phyloP scores from a whole-genome alignment of 1,140 invertebrate species.

The Eriosoma lanigerum region DNA sequence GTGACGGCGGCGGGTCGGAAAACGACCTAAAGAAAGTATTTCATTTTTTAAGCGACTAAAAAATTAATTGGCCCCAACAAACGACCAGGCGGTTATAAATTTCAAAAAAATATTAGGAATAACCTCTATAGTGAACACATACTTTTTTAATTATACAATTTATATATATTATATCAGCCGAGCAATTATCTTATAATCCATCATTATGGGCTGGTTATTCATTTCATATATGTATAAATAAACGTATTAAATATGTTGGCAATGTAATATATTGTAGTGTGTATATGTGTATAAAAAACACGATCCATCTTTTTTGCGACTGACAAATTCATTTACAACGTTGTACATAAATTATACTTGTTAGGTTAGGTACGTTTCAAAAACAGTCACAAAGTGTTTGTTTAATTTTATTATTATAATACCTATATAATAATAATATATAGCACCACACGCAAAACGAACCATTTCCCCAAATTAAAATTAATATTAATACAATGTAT shows the following conservation, averaged over 20 bases:
- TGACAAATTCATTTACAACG: slow-evolving; percentile 31
- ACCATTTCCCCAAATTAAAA: too few species aligned
- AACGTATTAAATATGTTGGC: neutral
- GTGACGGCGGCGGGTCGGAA: neutral
- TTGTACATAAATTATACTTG: slow-evolving; percentile 26
- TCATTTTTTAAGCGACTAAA: neutral
- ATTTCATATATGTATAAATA: neutral
- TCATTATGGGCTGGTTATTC: neutral
- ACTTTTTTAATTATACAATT: neutral
- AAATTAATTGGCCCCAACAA: slow-evolving; percentile 19
- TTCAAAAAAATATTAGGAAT: slow-evolving; percentile 22
- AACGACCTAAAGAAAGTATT: slow-evolving; percentile 11
- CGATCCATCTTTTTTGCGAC: slow-evolving; percentile 35
- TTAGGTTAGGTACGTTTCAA: neutral
- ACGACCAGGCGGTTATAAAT: slow-evolving; percentile 17
- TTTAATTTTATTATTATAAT: neutral
- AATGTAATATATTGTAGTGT: neutral
- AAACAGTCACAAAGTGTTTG: neutral
- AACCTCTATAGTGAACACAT: neutral
- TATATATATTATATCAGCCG: slow-evolving; percentile 1
- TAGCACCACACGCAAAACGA: too few species aligned
- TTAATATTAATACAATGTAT: too few species aligned
- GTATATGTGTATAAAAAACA: neutral
- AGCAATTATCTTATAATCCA: slow-evolving; percentile 25
- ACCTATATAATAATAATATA: too few species aligned